phyloP scores from a whole-genome alignment of 2,888 invertebrate species.

The Mesorhabditis sp. region DNA sequence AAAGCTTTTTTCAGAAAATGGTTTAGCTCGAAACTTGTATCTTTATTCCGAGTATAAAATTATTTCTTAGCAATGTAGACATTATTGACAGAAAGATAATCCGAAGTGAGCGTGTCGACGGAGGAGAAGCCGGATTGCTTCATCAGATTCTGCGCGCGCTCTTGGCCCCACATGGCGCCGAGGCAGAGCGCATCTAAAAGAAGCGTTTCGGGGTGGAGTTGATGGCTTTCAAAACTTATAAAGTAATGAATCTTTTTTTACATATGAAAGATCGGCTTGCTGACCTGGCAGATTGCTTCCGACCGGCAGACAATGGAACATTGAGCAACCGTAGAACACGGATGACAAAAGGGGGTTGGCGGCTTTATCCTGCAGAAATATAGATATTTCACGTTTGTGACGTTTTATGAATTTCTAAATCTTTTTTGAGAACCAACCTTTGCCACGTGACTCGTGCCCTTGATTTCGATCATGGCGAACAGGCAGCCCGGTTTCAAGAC shows the following conservation, averaged over 20 bases:
- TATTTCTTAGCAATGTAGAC: conserved; percentile 21
- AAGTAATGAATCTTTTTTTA: neutral
- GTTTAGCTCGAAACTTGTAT: too few relatives aligned
- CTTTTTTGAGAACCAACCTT: neutral
- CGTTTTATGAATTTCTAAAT: neutral
- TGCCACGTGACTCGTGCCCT: conserved; percentile 26
- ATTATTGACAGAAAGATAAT: conserved; percentile 29
- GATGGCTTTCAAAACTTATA: neutral
- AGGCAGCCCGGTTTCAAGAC: conserved; percentile 42
- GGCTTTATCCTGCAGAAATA: neutral
- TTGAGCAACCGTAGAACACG: conserved; percentile 28
- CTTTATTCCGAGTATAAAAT: neutral
- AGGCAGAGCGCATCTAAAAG: conserved; percentile 34
- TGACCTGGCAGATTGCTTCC: conserved; percentile 31
- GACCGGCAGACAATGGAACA: conserved; percentile 46
- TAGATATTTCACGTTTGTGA: neutral
- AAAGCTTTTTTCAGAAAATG: too few relatives aligned
- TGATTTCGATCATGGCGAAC: conserved; percentile 44
- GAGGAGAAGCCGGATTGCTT: conserved; percentile 34
- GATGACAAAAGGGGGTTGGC: conserved; percentile 13
- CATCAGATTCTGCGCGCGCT: conserved; percentile 29
- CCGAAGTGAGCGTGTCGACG: conserved; percentile 21
- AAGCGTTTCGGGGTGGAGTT: neutral
- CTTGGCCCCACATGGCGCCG: conserved; percentile 43
- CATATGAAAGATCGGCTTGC: neutral